Base-by-base conservation (phyloP, 2,797 vertebrate genomes). In the Varecia variegata region DNA sequence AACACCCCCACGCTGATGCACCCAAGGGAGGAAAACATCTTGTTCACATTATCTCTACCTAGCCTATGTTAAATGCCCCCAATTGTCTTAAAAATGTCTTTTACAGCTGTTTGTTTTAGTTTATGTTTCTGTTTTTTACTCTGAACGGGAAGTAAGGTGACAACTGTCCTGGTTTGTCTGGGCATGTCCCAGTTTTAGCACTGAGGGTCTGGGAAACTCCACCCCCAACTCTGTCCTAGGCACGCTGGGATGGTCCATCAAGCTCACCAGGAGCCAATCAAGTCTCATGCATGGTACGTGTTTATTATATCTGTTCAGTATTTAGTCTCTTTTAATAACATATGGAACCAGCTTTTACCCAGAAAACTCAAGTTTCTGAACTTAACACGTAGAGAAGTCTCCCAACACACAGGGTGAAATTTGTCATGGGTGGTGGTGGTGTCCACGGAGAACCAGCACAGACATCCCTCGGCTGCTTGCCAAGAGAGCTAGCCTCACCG, bases 401-500 rank as follows among this genome's bases (percentile, higher is more conserved):
- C 52, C 25, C 11, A 10, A 50, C 11, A 58, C 18, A 9, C 32
- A 50, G 14, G 20, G 2, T 2, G 4, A 73, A 15, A 6, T 25
- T 7, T 13, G 0, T n/a, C 58, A 38, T 1, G 43, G 79, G 38
- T 2, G 35, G 15, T 3, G 4, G 20, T 25, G 15, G 2, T 35
- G 9, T 56, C 43, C 10, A 32, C 15, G 38, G 81, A 17, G 14
- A 67, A 13, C 38, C n/a, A 4, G 7, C 38, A 38, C 3, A 14
- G n/a, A 74, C 5, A 17, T 23, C 35, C 1, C 1, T 5, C 32
- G 6, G 56, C 35, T 15, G 17, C 40, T 56, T 13, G 27, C 15
- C 1, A 0, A 30, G 1, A 18, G 13, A 35, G 3, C n/a, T 1
- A 1, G 65, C 10, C 67, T 71, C 35, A 21, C 12, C 20, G 6